Base-by-base conservation (phyloP, 2,797 vertebrate species). In the Taeniopygia guttata region DNA sequence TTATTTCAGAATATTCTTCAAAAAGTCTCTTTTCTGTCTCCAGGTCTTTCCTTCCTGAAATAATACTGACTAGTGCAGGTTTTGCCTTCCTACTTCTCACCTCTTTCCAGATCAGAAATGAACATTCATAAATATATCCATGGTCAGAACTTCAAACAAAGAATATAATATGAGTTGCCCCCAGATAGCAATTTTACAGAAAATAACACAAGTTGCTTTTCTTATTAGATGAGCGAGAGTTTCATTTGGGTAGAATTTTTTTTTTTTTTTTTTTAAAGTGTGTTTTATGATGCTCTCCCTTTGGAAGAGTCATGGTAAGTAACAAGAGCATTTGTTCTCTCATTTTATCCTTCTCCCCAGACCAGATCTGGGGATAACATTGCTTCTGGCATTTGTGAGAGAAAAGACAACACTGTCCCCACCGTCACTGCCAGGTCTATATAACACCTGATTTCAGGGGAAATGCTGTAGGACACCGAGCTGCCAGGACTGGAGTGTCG, bases 21-120 rank as follows among this genome's bases (percentile, higher is more conserved):
- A 74, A 94, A 94, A 58, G 18, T n/a, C 46, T 80, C 55, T 88
- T 34, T 40, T 54, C 56, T 55, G 25, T 48, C 40, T 94, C 87
- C 87, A 84, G 43, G 38, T 81, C 51, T 88, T 70, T 80, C n/a
- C 20, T 78, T 81, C 66, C 40, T 94, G 89, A 90, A 95, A 88
- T 75, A 90, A 62, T 42, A 68, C 46, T 91, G 76, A 56, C 22
- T 66, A 46, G 40, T 62, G 73, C 66, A 88, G 9, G 17, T 91
- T 95, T 94, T 94, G 25, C 51, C 66, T 86, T 42, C 27, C 38
- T 83, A 2, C 54, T 81, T 93, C 60, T 72, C 76, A 87, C 68
- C 43, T 88, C 66, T 91, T 91, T 85, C 73, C 73, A 55, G 58
- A 68, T 93, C 51, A 77, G 64, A 74, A 74, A 81, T 29, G n/a